These are phyloP conservation scores for Scolopax rusticola DNA, from an alignment of 2,797 vertebrate genomes.

Conservation along the genomic window DNA sequence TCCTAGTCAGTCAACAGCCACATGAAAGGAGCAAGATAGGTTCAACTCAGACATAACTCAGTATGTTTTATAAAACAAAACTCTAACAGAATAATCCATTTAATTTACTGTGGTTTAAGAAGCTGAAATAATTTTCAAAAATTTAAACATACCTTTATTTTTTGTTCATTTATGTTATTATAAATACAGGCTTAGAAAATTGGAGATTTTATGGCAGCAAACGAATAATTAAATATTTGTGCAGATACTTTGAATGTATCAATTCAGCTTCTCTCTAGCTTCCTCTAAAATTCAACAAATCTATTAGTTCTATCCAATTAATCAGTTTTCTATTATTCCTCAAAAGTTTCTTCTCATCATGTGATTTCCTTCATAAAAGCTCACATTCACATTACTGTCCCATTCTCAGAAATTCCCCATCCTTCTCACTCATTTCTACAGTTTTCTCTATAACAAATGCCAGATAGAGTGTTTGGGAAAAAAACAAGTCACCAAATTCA, in stretches of 20 bases:
- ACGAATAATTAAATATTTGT: neutral
- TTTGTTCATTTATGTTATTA: neutral
- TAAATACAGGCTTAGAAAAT: neutral
- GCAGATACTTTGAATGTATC: neutral
- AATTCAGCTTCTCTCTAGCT: neutral
- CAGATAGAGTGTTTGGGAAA: neutral
- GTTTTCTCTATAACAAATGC: neutral
- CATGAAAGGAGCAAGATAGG: neutral
- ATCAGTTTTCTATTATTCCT: neutral
- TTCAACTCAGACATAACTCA: neutral
- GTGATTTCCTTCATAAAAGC: neutral
- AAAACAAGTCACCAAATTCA: neutral
- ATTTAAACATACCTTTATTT: neutral
- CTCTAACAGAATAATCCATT: neutral
- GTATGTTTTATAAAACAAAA: neutral
- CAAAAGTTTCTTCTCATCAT: neutral
- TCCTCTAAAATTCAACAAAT: neutral
- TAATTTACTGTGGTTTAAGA: neutral
- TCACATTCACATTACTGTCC: neutral
- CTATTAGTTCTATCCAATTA: neutral
- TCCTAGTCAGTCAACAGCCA: neutral
- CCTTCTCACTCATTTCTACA: neutral
- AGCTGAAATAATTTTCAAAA: neutral
- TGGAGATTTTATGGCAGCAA: neutral
- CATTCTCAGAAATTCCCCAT: neutral